Conservation (phyloP, 2,888 invertebrate genomes). For the Netelia melanura region DNA sequence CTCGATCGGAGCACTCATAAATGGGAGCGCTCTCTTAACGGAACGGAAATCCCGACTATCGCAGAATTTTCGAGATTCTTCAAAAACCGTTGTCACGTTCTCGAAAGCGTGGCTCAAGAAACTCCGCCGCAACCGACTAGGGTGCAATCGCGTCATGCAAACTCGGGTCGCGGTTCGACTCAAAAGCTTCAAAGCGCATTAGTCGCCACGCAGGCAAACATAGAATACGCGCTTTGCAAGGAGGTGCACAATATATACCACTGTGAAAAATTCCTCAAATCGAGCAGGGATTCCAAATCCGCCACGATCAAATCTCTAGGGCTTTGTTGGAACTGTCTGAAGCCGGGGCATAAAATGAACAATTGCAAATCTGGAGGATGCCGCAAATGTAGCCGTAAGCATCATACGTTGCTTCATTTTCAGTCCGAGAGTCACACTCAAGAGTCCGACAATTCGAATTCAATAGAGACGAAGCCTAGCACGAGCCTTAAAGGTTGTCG, state of each 20-base stretch:
- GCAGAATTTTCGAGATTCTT: background rate
- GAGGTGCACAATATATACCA: conserved; percentile 37
- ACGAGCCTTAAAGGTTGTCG: background rate
- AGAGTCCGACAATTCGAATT: background rate
- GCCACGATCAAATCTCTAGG: conserved; percentile 36
- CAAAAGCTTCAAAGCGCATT: background rate
- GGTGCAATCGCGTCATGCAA: background rate
- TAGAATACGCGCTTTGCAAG: conserved; percentile 31
- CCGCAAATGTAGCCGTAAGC: conserved; percentile 36
- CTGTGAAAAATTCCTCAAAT: conserved; percentile 46
- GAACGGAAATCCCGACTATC: background rate
- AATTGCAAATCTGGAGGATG: conserved; percentile 43
- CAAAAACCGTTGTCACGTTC: conserved; percentile 1
- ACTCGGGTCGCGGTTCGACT: background rate
- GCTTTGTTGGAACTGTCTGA: conserved; percentile 53
- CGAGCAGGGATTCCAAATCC: conserved; percentile 18
- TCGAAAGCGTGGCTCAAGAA: conserved; percentile 1
- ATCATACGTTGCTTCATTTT: conserved; percentile 53
- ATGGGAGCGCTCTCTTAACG: conserved; percentile 27
- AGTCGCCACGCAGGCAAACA: conserved; percentile 11
- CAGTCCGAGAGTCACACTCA: background rate
- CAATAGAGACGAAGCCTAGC: background rate
- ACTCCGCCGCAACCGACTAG: background rate
- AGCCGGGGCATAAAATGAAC: conserved; percentile 23
- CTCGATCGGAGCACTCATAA: conserved; percentile 17